A percentile compares a stretch with the other conserved stretches of the same genome.
Conservation (phyloP, 1,140 invertebrate species). For the Marisa cornuarietis region DNA sequence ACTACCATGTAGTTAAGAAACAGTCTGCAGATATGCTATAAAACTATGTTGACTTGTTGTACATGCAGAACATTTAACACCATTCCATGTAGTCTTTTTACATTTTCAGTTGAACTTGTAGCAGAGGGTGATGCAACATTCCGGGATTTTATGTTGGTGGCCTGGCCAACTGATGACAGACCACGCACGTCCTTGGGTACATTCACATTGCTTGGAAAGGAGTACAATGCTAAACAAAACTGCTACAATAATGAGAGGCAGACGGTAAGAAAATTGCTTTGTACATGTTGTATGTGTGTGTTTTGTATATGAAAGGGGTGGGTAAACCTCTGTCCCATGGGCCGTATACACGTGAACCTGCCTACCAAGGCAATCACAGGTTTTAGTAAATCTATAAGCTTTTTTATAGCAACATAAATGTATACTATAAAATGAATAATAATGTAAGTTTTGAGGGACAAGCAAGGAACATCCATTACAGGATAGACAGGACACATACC, state of each 20-base stretch:
- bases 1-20: neutral
- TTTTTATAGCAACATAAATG: too few relatives aligned
- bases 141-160: slow-evolving; percentile 33
- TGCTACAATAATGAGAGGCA: slow-evolving; percentile 13
- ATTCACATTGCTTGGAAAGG: slow-evolving; percentile 13
- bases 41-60: neutral
- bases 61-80: neutral
- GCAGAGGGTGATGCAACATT: slow-evolving; percentile 10
- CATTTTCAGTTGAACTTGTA: slow-evolving; percentile 31
- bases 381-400: too few relatives aligned
- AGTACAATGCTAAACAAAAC: neutral
- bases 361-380: too few relatives aligned
- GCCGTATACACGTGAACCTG: too few relatives aligned
- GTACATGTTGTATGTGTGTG: neutral
- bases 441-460: too few relatives aligned
- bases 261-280: neutral
- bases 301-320: neutral
- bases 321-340: too few relatives aligned
- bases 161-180: slow-evolving; percentile 16
- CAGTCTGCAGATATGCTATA: neutral
- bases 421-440: too few relatives aligned
- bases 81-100: neutral
- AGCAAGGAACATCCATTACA: too few relatives aligned
- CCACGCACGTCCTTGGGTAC: slow-evolving; percentile 20
- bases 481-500: too few relatives aligned